These are phyloP conservation scores for Numida meleagris DNA, from an alignment of 2,113 vertebrate species.

Conservation along the genomic window DNA sequence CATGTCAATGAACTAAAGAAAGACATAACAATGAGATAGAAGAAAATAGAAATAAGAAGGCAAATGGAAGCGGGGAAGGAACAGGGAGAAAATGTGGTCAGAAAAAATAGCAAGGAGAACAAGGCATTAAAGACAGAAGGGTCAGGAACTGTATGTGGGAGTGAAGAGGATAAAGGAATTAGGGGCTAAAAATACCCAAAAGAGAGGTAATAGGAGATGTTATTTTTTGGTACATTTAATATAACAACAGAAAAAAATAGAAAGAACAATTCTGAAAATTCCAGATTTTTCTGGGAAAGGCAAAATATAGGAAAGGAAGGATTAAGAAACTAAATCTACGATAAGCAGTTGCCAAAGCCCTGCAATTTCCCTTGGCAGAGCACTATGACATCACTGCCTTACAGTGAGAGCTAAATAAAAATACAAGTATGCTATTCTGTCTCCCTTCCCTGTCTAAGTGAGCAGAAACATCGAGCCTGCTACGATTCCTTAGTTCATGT, in stretches of 20 bases:
- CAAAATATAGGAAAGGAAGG: neutral
- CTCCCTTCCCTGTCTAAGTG: accelerated
- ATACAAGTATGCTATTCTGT: neutral
- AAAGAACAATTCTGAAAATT: neutral
- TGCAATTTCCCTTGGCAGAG: neutral
- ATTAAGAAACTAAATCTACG: neutral
- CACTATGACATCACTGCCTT: neutral
- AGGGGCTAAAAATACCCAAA: constrained; percentile 23
- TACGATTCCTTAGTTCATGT: accelerated
- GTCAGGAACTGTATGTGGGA: neutral
- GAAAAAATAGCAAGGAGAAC: neutral
- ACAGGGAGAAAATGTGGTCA: neutral
- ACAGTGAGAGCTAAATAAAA: neutral
- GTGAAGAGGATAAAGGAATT: constrained; percentile 30
- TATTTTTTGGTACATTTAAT: neutral
- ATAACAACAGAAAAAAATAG: neutral
- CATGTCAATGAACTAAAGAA: neutral
- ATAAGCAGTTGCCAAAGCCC: neutral
- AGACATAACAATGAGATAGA: neutral
- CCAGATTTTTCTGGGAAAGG: neutral
- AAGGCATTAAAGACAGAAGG: neutral
- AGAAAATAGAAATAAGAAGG: neutral
- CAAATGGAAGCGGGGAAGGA: neutral
- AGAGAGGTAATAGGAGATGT: neutral
- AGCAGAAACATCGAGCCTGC: neutral